Conservation (phyloP, 2,888 invertebrate species). For the Amblyteles armatorius region DNA sequence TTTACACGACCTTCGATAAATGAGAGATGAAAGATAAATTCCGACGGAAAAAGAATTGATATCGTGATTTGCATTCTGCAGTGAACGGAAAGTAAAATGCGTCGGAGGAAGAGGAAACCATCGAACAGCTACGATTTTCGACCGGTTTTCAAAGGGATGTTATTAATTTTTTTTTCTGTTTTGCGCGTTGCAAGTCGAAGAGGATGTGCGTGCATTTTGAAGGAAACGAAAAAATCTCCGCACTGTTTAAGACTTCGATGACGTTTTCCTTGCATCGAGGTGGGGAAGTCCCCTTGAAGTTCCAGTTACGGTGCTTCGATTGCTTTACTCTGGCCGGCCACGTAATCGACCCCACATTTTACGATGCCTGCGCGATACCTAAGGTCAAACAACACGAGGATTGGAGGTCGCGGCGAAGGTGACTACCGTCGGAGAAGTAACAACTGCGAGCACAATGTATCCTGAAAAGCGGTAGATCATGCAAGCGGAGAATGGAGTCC, state of each 20-base stretch:
- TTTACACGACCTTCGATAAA: neutral
- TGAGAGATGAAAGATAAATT: neutral
- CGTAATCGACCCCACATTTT: slow-evolving; percentile 14
- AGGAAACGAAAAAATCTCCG: neutral
- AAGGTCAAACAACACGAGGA: slow-evolving; percentile 2
- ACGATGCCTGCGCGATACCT: slow-evolving; percentile 1
- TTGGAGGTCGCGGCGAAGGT: slow-evolving; percentile 30
- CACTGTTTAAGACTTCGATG: neutral
- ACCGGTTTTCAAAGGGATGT: neutral
- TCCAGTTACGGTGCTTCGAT: neutral
- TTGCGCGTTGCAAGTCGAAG: neutral
- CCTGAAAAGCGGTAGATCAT: neutral
- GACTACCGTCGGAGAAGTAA: neutral
- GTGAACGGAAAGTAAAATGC: neutral
- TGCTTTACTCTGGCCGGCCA: neutral
- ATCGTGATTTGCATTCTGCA: neutral
- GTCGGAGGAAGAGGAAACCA: neutral
- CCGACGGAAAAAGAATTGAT: neutral
- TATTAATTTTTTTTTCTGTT: neutral
- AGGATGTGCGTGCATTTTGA: neutral
- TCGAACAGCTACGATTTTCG: neutral
- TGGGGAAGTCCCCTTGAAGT: slow-evolving; percentile 12
- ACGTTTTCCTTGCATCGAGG: neutral
- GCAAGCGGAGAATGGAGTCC: neutral
- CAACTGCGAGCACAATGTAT: neutral